These are phyloP conservation scores for Onthophagus taurus DNA, from an alignment of 1,140 invertebrate genomes.

Conservation along the genomic window DNA sequence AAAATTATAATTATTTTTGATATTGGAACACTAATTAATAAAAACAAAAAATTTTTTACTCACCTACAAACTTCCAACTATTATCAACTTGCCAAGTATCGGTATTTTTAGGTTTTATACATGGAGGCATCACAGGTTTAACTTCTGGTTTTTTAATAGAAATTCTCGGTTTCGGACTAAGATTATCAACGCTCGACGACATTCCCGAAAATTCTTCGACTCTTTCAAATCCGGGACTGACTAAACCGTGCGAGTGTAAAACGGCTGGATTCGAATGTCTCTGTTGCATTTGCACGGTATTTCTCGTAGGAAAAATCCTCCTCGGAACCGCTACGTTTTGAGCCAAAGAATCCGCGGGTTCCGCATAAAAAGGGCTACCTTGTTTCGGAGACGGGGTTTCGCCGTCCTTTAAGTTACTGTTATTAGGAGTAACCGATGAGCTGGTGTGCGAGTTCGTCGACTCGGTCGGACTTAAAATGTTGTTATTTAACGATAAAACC, in stretches of 20 bases:
- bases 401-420: conserved; percentile 10
- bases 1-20: too few relatives aligned
- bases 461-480: conserved; percentile 44
- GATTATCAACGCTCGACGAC: conserved; percentile 63
- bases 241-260: conserved; percentile 41
- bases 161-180: conserved; percentile 38
- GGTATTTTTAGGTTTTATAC: conserved; percentile 48
- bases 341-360: conserved; percentile 77
- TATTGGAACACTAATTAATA: too few relatives aligned
- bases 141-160: conserved; percentile 46
- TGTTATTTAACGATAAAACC: conserved; percentile 42
- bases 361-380: conserved; percentile 82
- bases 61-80: conserved; percentile 80
- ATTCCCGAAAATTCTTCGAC: conserved; percentile 48
- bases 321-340: conserved; percentile 30
- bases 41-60: too few relatives aligned
- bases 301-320: conserved; percentile 21
- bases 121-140: conserved; percentile 63
- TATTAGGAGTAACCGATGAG: conserved; percentile 25
- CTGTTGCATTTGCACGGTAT: conserved; percentile 34
- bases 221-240: conserved; percentile 42
- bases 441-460: conserved; percentile 26
- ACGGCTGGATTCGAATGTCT: conserved; percentile 55
- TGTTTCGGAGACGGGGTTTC: conserved; percentile 41
- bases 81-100: conserved; percentile 75